phyloP scores from a whole-genome alignment of 2,888 invertebrate species.

The Synergus laeviventris region DNA sequence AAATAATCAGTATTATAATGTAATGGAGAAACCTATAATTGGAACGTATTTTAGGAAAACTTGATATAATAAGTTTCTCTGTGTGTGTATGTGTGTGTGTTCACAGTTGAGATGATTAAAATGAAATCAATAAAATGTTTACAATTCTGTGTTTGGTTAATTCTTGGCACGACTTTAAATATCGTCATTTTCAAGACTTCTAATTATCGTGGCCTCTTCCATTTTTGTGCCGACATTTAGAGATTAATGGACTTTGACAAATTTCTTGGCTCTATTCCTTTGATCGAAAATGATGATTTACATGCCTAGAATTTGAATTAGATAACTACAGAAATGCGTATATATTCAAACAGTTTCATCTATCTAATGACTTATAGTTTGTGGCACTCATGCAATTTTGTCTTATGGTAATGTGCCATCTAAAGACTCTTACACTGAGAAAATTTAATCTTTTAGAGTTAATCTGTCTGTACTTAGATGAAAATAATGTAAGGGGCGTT shows the following conservation, averaged over 20 bases:
- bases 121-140: too few relatives aligned
- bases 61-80: background rate
- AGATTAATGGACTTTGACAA: slow-evolving; percentile 20
- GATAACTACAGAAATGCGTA: background rate
- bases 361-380: background rate
- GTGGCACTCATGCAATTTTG: background rate
- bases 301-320: slow-evolving; percentile 6
- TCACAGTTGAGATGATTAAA: too few relatives aligned
- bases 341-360: background rate
- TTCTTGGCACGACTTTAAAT: too few relatives aligned
- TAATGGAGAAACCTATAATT: too few relatives aligned
- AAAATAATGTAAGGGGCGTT: background rate
- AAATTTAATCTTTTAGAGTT: background rate
- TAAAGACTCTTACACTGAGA: background rate
- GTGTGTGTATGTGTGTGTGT: too few relatives aligned
- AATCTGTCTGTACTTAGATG: background rate
- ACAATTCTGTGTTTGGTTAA: too few relatives aligned
- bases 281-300: slow-evolving; percentile 22
- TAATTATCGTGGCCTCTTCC: slow-evolving; percentile 11
- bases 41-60: too few relatives aligned
- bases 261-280: slow-evolving; percentile 8
- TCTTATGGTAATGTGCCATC: too few relatives aligned
- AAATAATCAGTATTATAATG: too few relatives aligned
- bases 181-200: background rate
- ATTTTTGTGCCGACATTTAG: slow-evolving; percentile 5